phyloP scores from a whole-genome alignment of 2,113 vertebrate genomes.

The Lethenteron camtschaticum region DNA sequence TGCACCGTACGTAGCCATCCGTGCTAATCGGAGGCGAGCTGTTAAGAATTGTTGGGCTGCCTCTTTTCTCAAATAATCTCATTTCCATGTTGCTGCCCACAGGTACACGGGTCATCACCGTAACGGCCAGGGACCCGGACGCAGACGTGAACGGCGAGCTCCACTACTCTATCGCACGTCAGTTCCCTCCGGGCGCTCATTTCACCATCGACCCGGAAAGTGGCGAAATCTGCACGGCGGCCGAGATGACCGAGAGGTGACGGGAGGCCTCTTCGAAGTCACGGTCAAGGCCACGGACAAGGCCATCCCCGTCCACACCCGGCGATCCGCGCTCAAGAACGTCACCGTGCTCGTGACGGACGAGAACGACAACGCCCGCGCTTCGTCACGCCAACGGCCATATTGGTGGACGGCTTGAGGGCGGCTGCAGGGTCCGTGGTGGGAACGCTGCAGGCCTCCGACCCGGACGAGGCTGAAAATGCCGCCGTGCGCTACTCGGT shows the following conservation, averaged over 20 bases:
- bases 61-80: too few species aligned
- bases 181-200: conserved; percentile 62
- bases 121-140: conserved; percentile 66
- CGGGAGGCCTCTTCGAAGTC: conserved; percentile 55
- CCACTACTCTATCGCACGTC: conserved; percentile 57
- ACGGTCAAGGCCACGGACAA: conserved; percentile 75
- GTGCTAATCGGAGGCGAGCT: too few species aligned
- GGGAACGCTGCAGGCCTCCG: conserved; percentile 59
- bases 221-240: conserved; percentile 51
- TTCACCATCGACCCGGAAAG: conserved; percentile 47
- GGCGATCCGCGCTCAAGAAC: conserved; percentile 66
- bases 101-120: conserved; percentile 32
- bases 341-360: conserved; percentile 81
- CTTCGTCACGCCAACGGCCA: conserved; percentile 71
- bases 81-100: background rate
- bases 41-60: too few species aligned
- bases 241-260: conserved; percentile 80
- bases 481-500: conserved; percentile 90
- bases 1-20: too few species aligned
- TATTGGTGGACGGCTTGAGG: conserved; percentile 41
- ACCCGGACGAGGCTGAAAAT: conserved; percentile 72
- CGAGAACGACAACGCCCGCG: conserved; percentile 59
- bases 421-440: conserved; percentile 60
- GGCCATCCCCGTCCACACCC: conserved; percentile 59
- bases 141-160: conserved; percentile 77